Conservation (phyloP, 2,113 vertebrate genomes). For the Saguinus imperator region DNA sequence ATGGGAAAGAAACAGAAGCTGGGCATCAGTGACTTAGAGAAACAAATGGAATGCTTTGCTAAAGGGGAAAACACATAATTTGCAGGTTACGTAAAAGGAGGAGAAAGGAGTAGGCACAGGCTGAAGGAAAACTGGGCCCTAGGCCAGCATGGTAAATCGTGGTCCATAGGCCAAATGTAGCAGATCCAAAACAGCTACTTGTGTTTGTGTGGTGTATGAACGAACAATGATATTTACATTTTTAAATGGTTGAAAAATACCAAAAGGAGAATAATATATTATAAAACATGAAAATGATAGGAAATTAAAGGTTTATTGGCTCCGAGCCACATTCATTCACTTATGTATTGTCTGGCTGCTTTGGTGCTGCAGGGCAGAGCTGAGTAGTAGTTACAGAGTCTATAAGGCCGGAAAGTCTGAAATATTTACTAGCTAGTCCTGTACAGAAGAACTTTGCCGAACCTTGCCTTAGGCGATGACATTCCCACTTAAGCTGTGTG, state of each 20-base stretch:
- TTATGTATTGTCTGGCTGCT: neutral
- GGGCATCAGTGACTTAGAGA: neutral
- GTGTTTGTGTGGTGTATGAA: neutral
- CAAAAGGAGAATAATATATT: neutral
- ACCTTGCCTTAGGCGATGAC: neutral
- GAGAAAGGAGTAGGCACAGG: neutral
- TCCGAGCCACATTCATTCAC: neutral
- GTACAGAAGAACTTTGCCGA: neutral
- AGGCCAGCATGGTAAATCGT: neutral
- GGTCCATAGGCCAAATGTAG: neutral
- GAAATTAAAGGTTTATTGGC: neutral
- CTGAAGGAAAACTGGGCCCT: neutral
- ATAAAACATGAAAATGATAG: neutral
- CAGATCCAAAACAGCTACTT: neutral
- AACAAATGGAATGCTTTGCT: neutral
- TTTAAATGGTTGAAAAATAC: conserved; percentile 17
- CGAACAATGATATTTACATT: neutral
- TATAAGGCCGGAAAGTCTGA: neutral
- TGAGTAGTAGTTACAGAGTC: neutral
- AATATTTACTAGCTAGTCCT: neutral
- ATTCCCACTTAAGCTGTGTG: neutral
- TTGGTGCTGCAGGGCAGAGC: neutral
- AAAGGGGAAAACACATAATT: neutral
- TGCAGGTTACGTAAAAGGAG: neutral
- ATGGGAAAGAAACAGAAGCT: neutral